A percentile compares a stretch with the other conserved stretches of the same genome.
Conservation (phyloP, 2,113 vertebrate genomes). For the Indicator indicator region DNA sequence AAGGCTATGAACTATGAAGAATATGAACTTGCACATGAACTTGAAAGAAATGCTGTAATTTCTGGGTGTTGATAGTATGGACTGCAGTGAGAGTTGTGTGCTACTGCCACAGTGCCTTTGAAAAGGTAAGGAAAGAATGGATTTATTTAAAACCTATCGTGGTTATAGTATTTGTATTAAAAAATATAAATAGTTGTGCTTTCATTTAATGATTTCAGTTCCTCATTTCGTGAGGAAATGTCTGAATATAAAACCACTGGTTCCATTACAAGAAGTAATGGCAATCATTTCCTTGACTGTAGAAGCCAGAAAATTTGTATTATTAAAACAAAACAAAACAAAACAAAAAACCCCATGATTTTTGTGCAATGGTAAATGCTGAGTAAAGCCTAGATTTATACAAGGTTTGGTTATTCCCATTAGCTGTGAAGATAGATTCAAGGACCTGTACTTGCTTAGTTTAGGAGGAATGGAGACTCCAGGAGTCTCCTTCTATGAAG, state of each 20-base stretch:
- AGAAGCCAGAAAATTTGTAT: background rate
- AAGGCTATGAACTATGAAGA: background rate
- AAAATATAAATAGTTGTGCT: background rate
- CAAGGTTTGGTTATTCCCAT: background rate
- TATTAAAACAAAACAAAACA: background rate
- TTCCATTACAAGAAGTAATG: background rate
- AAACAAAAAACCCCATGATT: background rate
- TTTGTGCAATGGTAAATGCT: background rate
- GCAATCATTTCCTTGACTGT: background rate
- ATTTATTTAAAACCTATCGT: background rate
- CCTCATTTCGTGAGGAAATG: background rate
- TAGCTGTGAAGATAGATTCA: background rate
- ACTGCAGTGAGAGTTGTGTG: background rate
- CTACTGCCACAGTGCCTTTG: background rate
- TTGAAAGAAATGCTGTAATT: background rate
- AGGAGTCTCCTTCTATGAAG: background rate
- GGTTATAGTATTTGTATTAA: background rate
- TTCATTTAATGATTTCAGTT: background rate
- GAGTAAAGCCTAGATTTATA: background rate
- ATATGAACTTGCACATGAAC: background rate
- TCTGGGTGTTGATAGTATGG: background rate
- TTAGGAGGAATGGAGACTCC: background rate
- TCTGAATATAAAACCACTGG: background rate
- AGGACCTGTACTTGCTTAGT: background rate
- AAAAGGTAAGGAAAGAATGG: background rate